Conservation (phyloP, 2,113 vertebrate genomes). For the Oenanthe melanoleuca region DNA sequence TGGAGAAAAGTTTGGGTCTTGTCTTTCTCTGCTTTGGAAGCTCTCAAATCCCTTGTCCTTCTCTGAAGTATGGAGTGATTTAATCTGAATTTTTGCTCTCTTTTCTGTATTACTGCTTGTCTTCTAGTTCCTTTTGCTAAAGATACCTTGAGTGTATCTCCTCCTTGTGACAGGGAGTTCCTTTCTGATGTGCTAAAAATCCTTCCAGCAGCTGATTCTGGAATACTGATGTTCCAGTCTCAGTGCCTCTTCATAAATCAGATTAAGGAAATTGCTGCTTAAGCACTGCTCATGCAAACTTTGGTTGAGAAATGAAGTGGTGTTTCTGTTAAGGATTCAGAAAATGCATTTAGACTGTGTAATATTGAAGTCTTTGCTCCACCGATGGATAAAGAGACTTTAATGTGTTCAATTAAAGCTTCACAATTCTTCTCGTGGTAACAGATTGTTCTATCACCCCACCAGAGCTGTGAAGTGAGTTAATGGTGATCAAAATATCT, state of each 20-base stretch:
- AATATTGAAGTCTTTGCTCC: slow-evolving; percentile 20
- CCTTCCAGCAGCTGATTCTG: neutral
- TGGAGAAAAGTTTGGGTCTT: neutral
- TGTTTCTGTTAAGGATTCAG: neutral
- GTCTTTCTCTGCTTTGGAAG: neutral
- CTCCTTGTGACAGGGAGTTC: neutral
- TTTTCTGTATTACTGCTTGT: neutral
- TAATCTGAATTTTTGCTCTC: neutral
- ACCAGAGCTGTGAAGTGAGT: neutral
- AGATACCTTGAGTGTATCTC: neutral
- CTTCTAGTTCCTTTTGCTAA: neutral
- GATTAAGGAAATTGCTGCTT: slow-evolving; percentile 24
- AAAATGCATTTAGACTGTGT: neutral
- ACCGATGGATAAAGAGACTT: neutral
- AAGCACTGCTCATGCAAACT: neutral
- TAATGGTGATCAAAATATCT: slow-evolving; percentile 38
- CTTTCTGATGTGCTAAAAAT: neutral
- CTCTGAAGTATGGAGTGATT: neutral
- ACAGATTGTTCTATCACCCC: neutral
- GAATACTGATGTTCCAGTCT: neutral
- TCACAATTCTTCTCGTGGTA: slow-evolving; percentile 16
- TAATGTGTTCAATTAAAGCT: slow-evolving; percentile 30
- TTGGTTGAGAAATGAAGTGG: neutral
- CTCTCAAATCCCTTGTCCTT: neutral
- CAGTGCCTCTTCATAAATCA: neutral